phyloP scores from a whole-genome alignment of 1,140 invertebrate genomes.

The Eriocheir sinensis region DNA sequence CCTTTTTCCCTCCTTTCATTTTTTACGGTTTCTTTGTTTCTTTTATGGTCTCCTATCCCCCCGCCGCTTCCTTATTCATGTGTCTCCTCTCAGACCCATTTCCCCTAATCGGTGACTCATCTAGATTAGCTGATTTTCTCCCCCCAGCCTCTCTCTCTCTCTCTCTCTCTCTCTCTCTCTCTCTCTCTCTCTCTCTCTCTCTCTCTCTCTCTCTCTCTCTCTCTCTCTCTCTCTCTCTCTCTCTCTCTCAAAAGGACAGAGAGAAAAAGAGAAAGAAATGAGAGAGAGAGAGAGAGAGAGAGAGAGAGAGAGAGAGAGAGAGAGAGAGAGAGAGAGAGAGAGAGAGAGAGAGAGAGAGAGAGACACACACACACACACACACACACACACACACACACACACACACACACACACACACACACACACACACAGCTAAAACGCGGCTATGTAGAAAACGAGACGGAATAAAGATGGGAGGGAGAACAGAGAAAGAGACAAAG shows the following conservation, averaged over 20 bases:
- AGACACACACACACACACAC: not conserved
- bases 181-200: conserved; percentile 38
- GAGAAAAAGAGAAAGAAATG: not conserved
- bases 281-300: not conserved
- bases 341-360: not conserved
- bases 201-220: conserved; percentile 42
- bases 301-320: not conserved
- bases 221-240: not conserved
- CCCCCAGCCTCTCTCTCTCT: not conserved
- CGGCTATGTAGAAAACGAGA: not conserved
- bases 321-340: not conserved
- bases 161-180: not conserved
- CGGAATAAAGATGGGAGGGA: not conserved
- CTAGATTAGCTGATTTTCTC: not conserved
- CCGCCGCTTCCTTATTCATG: not conserved
- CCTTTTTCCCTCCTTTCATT: too few species aligned
- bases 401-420: conserved; percentile 34
- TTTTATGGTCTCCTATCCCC: not conserved
- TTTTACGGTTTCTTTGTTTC: too few species aligned
- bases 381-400: not conserved
- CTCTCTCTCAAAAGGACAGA: not conserved
- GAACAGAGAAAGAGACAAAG: not conserved
- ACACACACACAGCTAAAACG: not conserved
- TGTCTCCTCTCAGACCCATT: not conserved
- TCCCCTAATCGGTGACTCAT: not conserved